phyloP scores from a whole-genome alignment of 2,113 vertebrate species.

The Gopherus flavomarginatus region DNA sequence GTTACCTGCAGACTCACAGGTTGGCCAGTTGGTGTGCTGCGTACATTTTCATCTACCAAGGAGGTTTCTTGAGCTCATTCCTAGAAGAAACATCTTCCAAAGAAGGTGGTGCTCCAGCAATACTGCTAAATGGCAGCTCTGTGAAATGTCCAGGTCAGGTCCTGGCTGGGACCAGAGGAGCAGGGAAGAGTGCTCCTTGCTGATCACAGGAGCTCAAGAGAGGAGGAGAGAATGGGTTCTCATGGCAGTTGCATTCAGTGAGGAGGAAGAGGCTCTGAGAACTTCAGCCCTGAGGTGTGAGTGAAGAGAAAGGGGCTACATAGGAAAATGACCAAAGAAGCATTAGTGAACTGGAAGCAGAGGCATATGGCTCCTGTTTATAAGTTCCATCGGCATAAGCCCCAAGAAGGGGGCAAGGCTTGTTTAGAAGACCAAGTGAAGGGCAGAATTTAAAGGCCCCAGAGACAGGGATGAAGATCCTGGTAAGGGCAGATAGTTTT shows the following conservation, averaged over 20 bases:
- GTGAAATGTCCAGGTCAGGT: constrained; percentile 37
- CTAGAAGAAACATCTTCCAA: constrained; percentile 35
- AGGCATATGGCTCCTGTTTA: neutral
- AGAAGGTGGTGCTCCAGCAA: constrained; percentile 23
- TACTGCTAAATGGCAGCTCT: neutral
- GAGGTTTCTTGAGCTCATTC: neutral
- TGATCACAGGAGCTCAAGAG: neutral
- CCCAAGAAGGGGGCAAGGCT: neutral
- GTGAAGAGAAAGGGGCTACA: neutral
- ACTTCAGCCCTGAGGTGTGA: neutral
- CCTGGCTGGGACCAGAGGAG: neutral
- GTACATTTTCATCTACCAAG: constrained; percentile 41
- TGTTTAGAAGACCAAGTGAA: neutral
- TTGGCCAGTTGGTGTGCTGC: constrained; percentile 24
- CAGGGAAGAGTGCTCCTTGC: too few relatives aligned
- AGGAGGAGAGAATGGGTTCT: neutral
- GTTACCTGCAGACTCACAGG: constrained; percentile 56
- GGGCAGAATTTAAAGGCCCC: neutral
- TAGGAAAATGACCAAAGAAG: neutral
- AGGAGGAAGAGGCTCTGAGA: neutral
- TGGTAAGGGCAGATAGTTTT: neutral
- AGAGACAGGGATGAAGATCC: neutral
- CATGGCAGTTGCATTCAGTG: neutral
- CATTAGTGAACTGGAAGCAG: neutral
- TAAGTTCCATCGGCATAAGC: neutral